These are phyloP conservation scores for Anableps anableps DNA, from an alignment of 2,797 vertebrate genomes.

Conservation along the genomic window DNA sequence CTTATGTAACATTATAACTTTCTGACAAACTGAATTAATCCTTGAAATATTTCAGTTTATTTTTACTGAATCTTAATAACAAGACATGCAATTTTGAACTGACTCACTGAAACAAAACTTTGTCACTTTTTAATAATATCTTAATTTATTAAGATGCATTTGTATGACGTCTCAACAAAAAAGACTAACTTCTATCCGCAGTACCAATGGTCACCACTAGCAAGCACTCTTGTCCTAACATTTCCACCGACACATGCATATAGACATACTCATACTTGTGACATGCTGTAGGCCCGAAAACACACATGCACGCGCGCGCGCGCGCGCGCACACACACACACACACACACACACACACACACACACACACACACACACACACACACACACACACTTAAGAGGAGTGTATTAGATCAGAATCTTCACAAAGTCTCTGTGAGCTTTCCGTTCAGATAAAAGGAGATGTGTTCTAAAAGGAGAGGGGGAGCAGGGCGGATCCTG, in stretches of 20 bases:
- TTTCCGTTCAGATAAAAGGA: conserved; percentile 79
- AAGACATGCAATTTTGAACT: background rate
- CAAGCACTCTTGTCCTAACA: conserved; percentile 75
- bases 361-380: conserved; percentile 24
- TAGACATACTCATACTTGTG: conserved; percentile 34
- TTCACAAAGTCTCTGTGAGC: conserved; percentile 74
- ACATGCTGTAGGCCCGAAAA: conserved; percentile 48
- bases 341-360: conserved; percentile 15
- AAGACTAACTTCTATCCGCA: conserved; percentile 37
- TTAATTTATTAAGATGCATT: conserved; percentile 4
- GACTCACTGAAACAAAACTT: background rate
- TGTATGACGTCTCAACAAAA: conserved; percentile 36
- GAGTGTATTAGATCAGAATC: conserved; percentile 76
- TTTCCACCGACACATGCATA: conserved; percentile 31
- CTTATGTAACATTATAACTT: background rate
- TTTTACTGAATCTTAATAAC: background rate
- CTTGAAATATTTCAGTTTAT: background rate
- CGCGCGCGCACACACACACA: conserved; percentile 17
- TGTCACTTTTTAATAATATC: background rate
- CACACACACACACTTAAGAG: conserved; percentile 55
- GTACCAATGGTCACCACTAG: conserved; percentile 78
- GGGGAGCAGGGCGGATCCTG: conserved; percentile 70
- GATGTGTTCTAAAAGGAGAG: conserved; percentile 74
- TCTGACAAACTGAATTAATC: background rate
- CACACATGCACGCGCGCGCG: background rate